Conservation (phyloP, 2,888 invertebrate genomes). For the Tetranychus truncatus region DNA sequence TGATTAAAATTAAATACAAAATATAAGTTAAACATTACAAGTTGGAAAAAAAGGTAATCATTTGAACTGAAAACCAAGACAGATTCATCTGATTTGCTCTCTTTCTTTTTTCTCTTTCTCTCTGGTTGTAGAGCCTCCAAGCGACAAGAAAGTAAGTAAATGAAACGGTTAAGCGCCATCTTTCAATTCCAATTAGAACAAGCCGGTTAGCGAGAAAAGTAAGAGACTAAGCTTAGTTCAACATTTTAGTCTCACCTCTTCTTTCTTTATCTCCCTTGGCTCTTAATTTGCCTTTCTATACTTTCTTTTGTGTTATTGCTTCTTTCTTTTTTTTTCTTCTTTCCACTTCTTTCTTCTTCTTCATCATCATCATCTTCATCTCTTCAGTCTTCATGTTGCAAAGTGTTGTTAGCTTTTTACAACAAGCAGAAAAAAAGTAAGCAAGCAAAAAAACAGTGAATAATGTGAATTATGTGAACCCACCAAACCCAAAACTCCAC, state of each 20-base stretch:
- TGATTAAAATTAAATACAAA: too few species aligned
- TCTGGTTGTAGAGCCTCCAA: too few species aligned
- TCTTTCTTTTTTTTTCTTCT: neutral
- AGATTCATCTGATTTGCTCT: neutral
- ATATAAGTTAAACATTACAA: too few species aligned
- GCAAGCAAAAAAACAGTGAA: neutral
- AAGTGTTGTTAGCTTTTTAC: conserved; percentile 2
- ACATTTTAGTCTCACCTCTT: neutral
- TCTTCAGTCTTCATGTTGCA: neutral
- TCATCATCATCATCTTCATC: conserved; percentile 1
- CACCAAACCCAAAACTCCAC: too few species aligned
- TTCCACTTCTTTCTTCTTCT: neutral
- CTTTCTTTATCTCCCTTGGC: conserved; percentile 4
- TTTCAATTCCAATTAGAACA: too few species aligned
- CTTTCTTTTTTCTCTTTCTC: neutral
- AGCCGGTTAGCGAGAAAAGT: too few species aligned
- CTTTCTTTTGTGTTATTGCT: neutral
- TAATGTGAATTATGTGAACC: neutral
- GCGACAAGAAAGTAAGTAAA: too few species aligned
- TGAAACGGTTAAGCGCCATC: too few species aligned
- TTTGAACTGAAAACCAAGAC: neutral
- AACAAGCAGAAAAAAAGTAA: neutral
- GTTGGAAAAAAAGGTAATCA: too few species aligned
- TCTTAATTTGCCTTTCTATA: neutral
- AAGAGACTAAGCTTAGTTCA: too few species aligned